These are phyloP conservation scores for Dendroctonus valens DNA, from an alignment of 1,140 invertebrate species.

Conservation along the genomic window DNA sequence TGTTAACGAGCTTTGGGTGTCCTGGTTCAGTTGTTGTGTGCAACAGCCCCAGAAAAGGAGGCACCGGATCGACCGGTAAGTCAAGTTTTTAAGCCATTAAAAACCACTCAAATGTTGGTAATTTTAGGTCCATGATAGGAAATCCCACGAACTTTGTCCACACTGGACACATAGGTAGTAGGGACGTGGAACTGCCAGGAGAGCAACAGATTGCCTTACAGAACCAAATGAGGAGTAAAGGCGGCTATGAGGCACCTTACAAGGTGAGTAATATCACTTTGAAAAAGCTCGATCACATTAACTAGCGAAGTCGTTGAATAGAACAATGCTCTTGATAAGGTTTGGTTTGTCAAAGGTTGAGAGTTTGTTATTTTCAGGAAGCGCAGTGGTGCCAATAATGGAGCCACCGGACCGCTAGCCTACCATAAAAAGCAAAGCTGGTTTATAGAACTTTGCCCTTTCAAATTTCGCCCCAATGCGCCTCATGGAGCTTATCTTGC, in stretches of 20 bases:
- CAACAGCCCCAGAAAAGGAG: slow-evolving; percentile 54
- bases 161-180: slow-evolving; percentile 75
- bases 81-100: slow-evolving; percentile 3
- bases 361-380: slow-evolving; percentile 12
- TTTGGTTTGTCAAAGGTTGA: neutral
- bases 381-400: slow-evolving; percentile 17
- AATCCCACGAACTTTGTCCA: slow-evolving; percentile 79
- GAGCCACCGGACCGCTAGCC: too few species aligned
- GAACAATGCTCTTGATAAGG: neutral
- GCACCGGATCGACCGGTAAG: slow-evolving; percentile 47
- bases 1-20: slow-evolving; percentile 65
- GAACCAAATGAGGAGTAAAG: slow-evolving; percentile 73
- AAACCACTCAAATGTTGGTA: neutral
- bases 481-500: too few species aligned
- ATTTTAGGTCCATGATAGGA: slow-evolving; percentile 72
- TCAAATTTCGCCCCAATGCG: too few species aligned
- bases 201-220: slow-evolving; percentile 65
- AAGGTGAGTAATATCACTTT: slow-evolving; percentile 41
- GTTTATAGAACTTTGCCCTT: too few species aligned
- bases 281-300: too few species aligned
- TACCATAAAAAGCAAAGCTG: too few species aligned
- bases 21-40: slow-evolving; percentile 71
- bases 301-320: neutral
- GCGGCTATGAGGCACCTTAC: slow-evolving; percentile 66
- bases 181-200: slow-evolving; percentile 65